Evolutionary conservation across 2,888 invertebrate genomes (phyloP).

Genomic region (Peribatodes rhomboidaria): DNA sequence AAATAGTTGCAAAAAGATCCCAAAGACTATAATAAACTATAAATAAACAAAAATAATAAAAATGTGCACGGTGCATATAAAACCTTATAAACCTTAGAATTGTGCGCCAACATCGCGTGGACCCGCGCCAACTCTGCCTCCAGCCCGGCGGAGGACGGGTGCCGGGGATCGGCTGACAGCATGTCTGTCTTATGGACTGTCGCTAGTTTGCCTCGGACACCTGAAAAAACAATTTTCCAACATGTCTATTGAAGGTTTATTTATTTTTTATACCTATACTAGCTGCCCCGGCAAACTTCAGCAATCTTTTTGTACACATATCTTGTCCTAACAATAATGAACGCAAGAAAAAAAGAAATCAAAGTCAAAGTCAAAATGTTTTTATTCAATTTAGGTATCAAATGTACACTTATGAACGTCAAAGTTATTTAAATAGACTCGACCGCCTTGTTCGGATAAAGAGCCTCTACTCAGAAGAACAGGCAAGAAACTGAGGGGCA

Average conservation of each 20-base stretch:
- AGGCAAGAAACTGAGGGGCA: too few relatives aligned
- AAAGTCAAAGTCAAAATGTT: too few relatives aligned
- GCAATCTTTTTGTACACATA: too few relatives aligned
- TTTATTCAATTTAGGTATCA: too few relatives aligned
- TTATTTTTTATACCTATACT: too few relatives aligned
- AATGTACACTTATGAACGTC: too few relatives aligned
- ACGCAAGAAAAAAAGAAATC: too few relatives aligned
- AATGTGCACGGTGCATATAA: conserved; percentile 84
- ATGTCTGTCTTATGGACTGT: conserved; percentile 63
- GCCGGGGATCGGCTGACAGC: conserved; percentile 39
- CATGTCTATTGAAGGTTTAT: not conserved
- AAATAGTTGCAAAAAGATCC: not conserved
- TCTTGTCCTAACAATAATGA: too few relatives aligned
- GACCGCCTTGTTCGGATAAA: too few relatives aligned
- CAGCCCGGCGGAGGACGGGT: conserved; percentile 69
- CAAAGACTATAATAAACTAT: conserved; percentile 23
- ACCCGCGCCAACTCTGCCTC: conserved; percentile 94
- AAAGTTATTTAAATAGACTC: too few relatives aligned
- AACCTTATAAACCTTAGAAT: conserved; percentile 94
- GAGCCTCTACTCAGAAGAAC: too few relatives aligned
- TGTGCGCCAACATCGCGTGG: conserved; percentile 94
- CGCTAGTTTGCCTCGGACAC: conserved; percentile 75
- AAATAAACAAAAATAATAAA: conserved; percentile 61
- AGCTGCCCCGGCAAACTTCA: too few relatives aligned
- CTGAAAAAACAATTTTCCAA: conserved; percentile 50